phyloP scores from a whole-genome alignment of 2,888 invertebrate species.

The Hofmannophila pseudospretella region DNA sequence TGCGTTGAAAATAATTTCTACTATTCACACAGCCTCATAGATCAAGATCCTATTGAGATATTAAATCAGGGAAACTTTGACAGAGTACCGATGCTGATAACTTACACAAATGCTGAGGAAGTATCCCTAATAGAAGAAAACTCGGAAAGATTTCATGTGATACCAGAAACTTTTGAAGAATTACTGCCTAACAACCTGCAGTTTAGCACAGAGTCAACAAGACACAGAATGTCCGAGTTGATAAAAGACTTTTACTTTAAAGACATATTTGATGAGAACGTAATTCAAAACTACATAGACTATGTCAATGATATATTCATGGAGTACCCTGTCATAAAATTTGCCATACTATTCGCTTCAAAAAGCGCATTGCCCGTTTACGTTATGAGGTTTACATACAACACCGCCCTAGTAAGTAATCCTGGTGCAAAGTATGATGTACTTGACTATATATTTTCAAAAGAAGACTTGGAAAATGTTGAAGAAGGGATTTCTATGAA shows the following conservation, averaged over 20 bases:
- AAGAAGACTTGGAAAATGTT: conserved; percentile 18
- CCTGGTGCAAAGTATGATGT: conserved; percentile 21
- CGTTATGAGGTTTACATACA: conserved; percentile 41
- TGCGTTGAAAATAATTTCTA: conserved; percentile 44
- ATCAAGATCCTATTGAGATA: conserved; percentile 42
- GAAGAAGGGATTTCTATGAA: conserved; percentile 28
- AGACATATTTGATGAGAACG: conserved; percentile 17
- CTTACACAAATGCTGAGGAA: conserved; percentile 37
- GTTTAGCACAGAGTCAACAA: conserved; percentile 32
- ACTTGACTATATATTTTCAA: conserved; percentile 36
- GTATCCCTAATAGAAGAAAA: conserved; percentile 27
- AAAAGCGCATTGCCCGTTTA: conserved; percentile 41
- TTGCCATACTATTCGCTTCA: conserved; percentile 40
- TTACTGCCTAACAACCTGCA: conserved; percentile 53
- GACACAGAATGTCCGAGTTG: conserved; percentile 36
- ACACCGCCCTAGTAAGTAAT: conserved; percentile 9
- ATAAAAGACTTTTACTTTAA: conserved; percentile 55
- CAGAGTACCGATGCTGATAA: conserved; percentile 47
- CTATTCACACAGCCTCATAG: conserved; percentile 31
- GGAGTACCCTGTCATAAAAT: conserved; percentile 52
- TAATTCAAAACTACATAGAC: conserved; percentile 34
- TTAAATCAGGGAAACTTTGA: conserved; percentile 35
- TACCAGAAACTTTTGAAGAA: conserved; percentile 38
- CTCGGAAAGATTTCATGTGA: conserved; percentile 23
- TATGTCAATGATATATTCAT: conserved; percentile 51